Base-by-base conservation (phyloP, 2,113 vertebrate species). In the Alligator mississippiensis region DNA sequence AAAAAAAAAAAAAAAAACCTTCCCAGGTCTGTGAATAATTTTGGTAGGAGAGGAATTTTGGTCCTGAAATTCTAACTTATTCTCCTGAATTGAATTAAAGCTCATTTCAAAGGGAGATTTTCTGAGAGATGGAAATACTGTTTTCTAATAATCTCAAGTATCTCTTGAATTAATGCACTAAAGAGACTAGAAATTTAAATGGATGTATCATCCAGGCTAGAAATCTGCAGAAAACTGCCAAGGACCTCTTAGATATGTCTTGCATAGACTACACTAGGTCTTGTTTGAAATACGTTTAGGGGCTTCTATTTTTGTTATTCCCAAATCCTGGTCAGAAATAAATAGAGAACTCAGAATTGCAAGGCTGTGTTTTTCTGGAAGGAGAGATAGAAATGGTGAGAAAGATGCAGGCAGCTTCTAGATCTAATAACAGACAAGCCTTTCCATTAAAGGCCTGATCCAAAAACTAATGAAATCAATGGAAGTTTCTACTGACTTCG, bases 381-480 rank as follows among this genome's bases (percentile, higher is more conserved):
- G 38, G 5, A 77, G 64, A 90, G 11, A 54, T 92, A 79, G 60
- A 72, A 88, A 84, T 89, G 84, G 80, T 63, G 57, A 83, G 63
- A 47, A 47, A 66, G 83, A 87, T 66, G 84, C 76, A 82, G 83
- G 62, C 61, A 87, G 72, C 21, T 80, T 68, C 55, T 64, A 76
- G 77, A 77, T 13, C 30, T 66, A 66, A 66, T 3, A 88, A 30
- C 91, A 97, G 82, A 95, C 91, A 90, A 63, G 30, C 62, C 47
- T 93, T 96, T 92, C 91, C 91, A 93, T 86, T 91, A 90, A 94
- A 62, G 84, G 78, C 47, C 55, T 88, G 27, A 7, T 92, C 82
- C 79, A 82, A 94, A 93, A 30, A 27, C 47, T 88, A 83, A 92
- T 91, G 16, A 83, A 87, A 93, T 79, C 77, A 62, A 66, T 66